Conservation (phyloP, 1,140 invertebrate genomes). For the Akabosia matsudoensis region DNA sequence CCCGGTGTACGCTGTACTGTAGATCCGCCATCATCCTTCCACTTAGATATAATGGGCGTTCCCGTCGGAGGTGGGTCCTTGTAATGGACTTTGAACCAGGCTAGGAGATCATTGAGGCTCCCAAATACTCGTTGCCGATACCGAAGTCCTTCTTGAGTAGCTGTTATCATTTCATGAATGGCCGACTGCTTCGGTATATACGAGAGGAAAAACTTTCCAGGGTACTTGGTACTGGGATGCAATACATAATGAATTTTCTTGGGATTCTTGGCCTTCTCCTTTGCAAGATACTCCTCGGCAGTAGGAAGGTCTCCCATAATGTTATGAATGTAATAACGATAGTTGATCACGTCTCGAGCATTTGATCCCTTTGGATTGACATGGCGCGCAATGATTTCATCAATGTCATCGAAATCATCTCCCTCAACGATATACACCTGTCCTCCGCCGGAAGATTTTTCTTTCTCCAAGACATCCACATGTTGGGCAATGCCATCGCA, state of each 20-base stretch:
- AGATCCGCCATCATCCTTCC: no score
- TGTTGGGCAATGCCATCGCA: conserved; percentile 89
- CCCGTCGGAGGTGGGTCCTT: conserved; percentile 63
- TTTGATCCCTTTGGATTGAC: conserved; percentile 92
- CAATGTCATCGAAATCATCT: conserved; percentile 94
- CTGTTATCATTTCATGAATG: conserved; percentile 85
- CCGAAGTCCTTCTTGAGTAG: conserved; percentile 85
- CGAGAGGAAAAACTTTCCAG: conserved; percentile 90
- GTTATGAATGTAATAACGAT: conserved; percentile 81
- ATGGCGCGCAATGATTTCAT: conserved; percentile 95
- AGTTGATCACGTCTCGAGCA: conserved; percentile 81
- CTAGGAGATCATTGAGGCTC: conserved; percentile 73
- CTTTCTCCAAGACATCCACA: conserved; percentile 90
- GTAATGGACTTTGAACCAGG: conserved; percentile 98
- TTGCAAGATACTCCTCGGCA: conserved; percentile 78
- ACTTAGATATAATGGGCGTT: background rate
- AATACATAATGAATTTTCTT: conserved; percentile 86
- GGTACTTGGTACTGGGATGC: conserved; percentile 77
- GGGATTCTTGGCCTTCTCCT: conserved; percentile 78
- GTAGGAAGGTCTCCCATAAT: conserved; percentile 76
- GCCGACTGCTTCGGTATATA: conserved; percentile 81
- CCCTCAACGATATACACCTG: conserved; percentile 76
- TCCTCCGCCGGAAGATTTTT: conserved; percentile 91
- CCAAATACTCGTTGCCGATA: conserved; percentile 85
- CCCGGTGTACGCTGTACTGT: no score